These are phyloP conservation scores for Ectropis crepuscularia DNA, from an alignment of 2,888 invertebrate species.

Conservation along the genomic window DNA sequence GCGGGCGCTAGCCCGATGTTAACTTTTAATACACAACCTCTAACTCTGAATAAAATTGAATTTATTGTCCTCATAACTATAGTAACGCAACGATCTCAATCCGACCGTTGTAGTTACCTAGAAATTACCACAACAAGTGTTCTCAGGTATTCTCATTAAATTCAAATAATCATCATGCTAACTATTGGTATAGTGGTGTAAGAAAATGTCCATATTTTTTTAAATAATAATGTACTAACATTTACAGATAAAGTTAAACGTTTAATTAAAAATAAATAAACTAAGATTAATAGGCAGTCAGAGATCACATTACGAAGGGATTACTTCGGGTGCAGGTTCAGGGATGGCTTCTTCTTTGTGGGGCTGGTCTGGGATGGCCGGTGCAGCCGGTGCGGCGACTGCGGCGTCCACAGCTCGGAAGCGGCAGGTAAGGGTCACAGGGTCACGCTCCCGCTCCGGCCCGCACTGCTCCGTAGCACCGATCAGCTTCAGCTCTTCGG, in stretches of 20 bases:
- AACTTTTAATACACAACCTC: too few relatives aligned
- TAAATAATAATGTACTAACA: constrained; percentile 10
- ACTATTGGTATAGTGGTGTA: neutral
- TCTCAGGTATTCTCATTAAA: too few relatives aligned
- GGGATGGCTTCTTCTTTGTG: constrained; percentile 21
- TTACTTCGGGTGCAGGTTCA: constrained; percentile 58
- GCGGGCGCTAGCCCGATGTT: too few relatives aligned
- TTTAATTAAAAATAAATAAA: constrained; percentile 43
- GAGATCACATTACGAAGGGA: constrained; percentile 63
- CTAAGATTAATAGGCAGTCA: constrained; percentile 51
- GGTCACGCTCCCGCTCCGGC: constrained; percentile 88
- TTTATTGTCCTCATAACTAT: too few relatives aligned
- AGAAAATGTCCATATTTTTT: neutral
- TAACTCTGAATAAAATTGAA: too few relatives aligned
- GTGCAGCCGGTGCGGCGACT: neutral
- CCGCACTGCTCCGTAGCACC: constrained; percentile 91
- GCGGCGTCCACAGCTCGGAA: constrained; percentile 24
- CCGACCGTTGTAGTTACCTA: too few relatives aligned
- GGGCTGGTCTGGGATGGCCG: neutral
- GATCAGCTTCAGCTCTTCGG: constrained; percentile 81
- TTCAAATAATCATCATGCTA: neutral
- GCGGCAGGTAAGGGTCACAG: constrained; percentile 86
- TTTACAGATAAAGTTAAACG: constrained; percentile 42
- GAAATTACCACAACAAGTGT: too few relatives aligned
- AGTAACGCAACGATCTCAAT: too few relatives aligned